A percentile compares a stretch with the other conserved stretches of the same genome.
Conservation (phyloP, 2,888 invertebrate species). For the Stenichneumon culpator region DNA sequence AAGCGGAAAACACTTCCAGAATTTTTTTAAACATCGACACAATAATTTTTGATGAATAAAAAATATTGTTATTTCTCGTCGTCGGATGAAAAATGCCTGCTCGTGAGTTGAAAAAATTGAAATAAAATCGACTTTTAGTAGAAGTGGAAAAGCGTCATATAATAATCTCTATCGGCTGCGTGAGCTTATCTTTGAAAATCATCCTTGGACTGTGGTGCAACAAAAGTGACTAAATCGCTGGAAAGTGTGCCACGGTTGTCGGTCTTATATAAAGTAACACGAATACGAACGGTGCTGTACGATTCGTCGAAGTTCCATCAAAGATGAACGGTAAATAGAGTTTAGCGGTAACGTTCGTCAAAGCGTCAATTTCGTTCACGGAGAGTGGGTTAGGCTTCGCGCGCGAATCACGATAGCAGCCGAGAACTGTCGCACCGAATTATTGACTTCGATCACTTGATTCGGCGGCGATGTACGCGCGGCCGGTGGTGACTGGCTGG, state of each 20-base stretch:
- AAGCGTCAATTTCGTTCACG: background rate
- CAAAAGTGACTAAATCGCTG: constrained; percentile 11
- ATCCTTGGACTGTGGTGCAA: constrained; percentile 27
- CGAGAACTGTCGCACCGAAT: constrained; percentile 44
- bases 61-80: background rate
- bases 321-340: background rate
- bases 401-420: constrained; percentile 8
- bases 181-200: constrained; percentile 36
- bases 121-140: background rate
- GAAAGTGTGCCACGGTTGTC: constrained; percentile 46
- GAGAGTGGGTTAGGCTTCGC: background rate
- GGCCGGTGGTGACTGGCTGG: background rate
- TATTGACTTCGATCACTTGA: constrained; percentile 62
- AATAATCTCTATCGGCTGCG: constrained; percentile 10
- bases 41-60: too few relatives aligned
- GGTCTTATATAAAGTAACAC: constrained; percentile 1
- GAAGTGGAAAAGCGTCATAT: background rate
- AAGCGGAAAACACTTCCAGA: too few relatives aligned
- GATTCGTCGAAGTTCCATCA: background rate
- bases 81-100: background rate
- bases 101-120: background rate
- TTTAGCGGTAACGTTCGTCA: background rate
- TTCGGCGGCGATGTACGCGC: constrained; percentile 1
- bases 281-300: background rate
- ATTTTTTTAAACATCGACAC: too few relatives aligned